Percentiles rank a stretch among this genome's conserved stretches.
Evolutionary conservation across 2,113 vertebrate genomes (phyloP).

Genomic region (Pterophyllum scalare): DNA sequence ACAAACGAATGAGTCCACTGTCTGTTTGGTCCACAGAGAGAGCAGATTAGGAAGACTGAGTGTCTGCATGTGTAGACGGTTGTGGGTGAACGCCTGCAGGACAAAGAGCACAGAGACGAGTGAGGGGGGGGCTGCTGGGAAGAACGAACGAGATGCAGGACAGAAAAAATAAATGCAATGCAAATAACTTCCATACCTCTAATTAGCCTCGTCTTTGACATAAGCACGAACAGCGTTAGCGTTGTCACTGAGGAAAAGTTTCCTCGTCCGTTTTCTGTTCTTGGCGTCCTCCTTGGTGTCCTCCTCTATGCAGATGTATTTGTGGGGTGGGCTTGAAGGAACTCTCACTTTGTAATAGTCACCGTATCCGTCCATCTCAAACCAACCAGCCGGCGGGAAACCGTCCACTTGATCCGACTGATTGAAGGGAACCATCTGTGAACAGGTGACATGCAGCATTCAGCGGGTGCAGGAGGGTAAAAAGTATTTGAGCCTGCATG

Average conservation of each 20-base stretch:
- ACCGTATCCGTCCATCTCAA: not conserved
- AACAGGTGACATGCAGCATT: not conserved
- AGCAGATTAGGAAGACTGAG: not conserved
- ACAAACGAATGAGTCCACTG: not conserved
- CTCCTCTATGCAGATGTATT: not conserved
- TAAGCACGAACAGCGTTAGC: rapidly evolving
- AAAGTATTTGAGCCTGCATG: not conserved
- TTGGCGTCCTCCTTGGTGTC: no score
- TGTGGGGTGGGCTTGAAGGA: rapidly evolving
- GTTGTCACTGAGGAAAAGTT: not conserved
- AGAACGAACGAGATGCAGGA: not conserved
- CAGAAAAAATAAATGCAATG: not conserved
- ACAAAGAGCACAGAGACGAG: not conserved
- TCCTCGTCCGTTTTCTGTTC: no score
- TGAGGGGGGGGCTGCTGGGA: not conserved
- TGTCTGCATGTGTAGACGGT: not conserved
- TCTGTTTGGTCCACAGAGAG: not conserved
- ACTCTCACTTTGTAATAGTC: not conserved
- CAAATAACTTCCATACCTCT: not conserved
- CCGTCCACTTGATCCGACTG: not conserved
- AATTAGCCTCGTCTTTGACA: not conserved
- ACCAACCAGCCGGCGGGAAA: not conserved
- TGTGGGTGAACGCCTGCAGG: not conserved
- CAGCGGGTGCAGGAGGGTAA: not conserved
- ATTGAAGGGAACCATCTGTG: not conserved